phyloP scores from a whole-genome alignment of 2,113 vertebrate genomes.

The Sus scrofa region DNA sequence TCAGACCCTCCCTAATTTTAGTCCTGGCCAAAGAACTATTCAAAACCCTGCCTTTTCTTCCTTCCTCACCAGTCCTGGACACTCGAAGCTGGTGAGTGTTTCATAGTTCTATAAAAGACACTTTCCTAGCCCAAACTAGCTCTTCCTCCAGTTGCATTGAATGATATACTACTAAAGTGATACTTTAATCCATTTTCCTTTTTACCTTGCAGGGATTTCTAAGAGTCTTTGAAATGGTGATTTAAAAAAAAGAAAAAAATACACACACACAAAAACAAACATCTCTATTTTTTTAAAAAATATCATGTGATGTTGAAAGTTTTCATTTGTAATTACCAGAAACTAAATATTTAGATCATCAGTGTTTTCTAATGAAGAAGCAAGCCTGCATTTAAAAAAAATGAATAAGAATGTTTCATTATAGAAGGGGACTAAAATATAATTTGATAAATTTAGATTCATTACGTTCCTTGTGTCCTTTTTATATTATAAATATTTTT shows the following conservation, averaged over 20 bases:
- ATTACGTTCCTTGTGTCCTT: not conserved
- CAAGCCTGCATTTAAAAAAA: not conserved
- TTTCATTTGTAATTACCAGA: slow-evolving; percentile 32
- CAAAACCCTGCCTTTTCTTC: not conserved
- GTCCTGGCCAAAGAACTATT: not conserved
- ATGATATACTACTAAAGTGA: not conserved
- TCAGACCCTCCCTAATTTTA: not conserved
- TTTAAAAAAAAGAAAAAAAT: not conserved
- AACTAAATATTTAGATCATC: slow-evolving; percentile 30
- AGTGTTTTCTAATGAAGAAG: not conserved
- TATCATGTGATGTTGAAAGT: not conserved
- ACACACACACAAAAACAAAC: not conserved
- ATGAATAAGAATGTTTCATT: not conserved
- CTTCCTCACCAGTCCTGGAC: not conserved
- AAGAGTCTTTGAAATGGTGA: not conserved
- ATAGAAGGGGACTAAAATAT: not conserved
- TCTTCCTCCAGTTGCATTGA: not conserved
- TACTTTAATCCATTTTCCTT: not conserved
- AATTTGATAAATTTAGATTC: not conserved
- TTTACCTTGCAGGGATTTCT: not conserved
- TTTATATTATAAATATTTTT: not conserved
- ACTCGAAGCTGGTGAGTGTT: not conserved
- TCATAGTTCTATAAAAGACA: not conserved
- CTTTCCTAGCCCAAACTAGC: not conserved
- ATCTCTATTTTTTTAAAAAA: not conserved